Evolutionary conservation across 2,888 invertebrate genomes (phyloP).

Genomic region (Apotomis capreana): DNA sequence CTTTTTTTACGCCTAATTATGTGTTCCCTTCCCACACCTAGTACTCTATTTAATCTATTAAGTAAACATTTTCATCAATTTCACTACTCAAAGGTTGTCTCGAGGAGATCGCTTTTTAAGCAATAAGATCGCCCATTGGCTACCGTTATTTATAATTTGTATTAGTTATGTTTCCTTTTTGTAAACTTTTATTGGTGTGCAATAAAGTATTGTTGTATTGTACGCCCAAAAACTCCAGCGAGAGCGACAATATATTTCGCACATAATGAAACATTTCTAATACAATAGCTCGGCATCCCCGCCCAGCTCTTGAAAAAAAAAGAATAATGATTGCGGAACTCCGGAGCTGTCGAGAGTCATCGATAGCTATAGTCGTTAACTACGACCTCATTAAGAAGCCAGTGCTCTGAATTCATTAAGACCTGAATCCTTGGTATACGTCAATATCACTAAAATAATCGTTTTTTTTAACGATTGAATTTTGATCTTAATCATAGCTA

Average conservation of each 20-base stretch:
- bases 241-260: constrained; percentile 26
- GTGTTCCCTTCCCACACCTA: no score
- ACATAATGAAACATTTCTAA: constrained; percentile 34
- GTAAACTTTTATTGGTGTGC: no score
- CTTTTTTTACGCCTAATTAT: no score
- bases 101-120: no score
- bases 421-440: constrained; percentile 24
- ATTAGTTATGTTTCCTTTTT: no score
- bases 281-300: constrained; percentile 31
- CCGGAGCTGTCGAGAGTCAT: constrained; percentile 54
- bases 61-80: no score
- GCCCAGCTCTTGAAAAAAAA: constrained; percentile 48
- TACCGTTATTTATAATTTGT: no score
- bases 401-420: constrained; percentile 53
- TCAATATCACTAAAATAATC: constrained; percentile 20
- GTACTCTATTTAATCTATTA: no score
- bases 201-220: not conserved
- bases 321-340: constrained; percentile 60
- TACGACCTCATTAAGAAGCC: constrained; percentile 63
- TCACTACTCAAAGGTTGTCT: no score
- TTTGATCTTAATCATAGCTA: not conserved
- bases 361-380: constrained; percentile 52
- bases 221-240: constrained; percentile 9
- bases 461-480: not conserved
- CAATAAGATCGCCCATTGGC: no score